Evolutionary conservation across 2,797 vertebrate species (phyloP), one percentile per base, ranked within the genome.

Genomic region (Molossus alvarezi): DNA sequence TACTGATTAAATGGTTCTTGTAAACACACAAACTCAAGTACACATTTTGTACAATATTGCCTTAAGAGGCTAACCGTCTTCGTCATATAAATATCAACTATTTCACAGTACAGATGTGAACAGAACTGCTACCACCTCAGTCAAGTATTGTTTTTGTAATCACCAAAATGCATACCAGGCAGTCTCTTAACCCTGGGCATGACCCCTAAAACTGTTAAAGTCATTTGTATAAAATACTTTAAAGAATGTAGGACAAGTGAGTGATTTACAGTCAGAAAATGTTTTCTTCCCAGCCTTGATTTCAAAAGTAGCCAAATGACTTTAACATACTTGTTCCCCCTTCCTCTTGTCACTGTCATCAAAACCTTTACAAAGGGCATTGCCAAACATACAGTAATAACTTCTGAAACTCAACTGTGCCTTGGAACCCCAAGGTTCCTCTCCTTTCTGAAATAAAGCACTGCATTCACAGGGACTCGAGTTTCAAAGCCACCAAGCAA

Each of bases 191-290:
- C 97, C 96, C 94, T 64, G 72, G 4, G 3, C 69, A 65, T 89
- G 97, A 98, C 97, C 97, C 96, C 94, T 92, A 97, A 94, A 98
- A 98, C 98, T 98, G 98, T 94, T 98, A 98, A 98, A 98, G 97
- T 96, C 97, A 96, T 98, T 97, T 97, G 97, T 97, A 72, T 95
- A 97, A 98, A 97, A 97, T 92, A 92, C 96, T 98, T 98, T 93
- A 93, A 92, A 97, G 97, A 97, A 97, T 73, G 69, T 72, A 75
- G 48, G 97, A 96, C 97, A 98, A 97, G 90, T 92, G 75, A 90
- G 86, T 98, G 98, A 98, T 98, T 98, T 98, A 98, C 95, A 97
- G 97, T 82, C 90, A 95, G 85, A 95, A 95, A 97, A 87, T 95
- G 97, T 97, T 97, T 97, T 98, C 97, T 97, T 98, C 97, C 88